Evolutionary conservation across 1,140 invertebrate species (phyloP).

Genomic region (Pissodes strobi): DNA sequence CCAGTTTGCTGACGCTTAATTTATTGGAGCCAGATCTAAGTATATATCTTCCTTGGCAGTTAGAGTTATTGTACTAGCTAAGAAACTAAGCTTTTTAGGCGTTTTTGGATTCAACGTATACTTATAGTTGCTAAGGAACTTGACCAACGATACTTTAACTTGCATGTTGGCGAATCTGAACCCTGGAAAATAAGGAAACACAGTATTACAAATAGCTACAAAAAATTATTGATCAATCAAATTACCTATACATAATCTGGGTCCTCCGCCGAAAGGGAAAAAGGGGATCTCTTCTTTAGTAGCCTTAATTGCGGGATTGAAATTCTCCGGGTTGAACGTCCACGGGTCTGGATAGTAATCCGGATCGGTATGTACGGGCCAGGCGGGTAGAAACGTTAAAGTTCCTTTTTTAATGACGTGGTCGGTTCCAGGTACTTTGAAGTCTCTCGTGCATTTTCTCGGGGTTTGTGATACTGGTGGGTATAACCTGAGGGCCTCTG

Average conservation of each 20-base stretch:
- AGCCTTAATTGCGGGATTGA: constrained; percentile 51
- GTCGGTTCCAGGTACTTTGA: constrained; percentile 55
- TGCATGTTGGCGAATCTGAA: neutral
- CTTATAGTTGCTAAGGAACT: neutral
- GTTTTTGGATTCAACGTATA: constrained; percentile 1
- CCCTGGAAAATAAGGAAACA: neutral
- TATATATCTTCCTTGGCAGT: neutral
- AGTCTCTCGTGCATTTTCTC: constrained; percentile 52
- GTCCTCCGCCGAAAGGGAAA: constrained; percentile 63
- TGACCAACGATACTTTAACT: neutral
- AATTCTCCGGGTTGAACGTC: constrained; percentile 59
- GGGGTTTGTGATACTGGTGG: constrained; percentile 53
- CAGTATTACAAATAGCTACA: neutral
- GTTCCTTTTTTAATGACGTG: constrained; percentile 54
- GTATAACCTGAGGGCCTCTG: constrained; percentile 58
- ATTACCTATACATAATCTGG: constrained; percentile 63
- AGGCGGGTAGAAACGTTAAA: constrained; percentile 44
- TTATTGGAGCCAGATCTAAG: neutral
- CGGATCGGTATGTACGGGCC: constrained; percentile 57
- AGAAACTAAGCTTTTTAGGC: neutral
- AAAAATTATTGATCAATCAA: constrained; percentile 10
- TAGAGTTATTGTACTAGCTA: neutral
- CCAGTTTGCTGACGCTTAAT: no score
- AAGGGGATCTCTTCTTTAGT: constrained; percentile 44
- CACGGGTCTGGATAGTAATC: constrained; percentile 55